Conservation (phyloP, 2,797 vertebrate genomes). For the Psittacula echo region DNA sequence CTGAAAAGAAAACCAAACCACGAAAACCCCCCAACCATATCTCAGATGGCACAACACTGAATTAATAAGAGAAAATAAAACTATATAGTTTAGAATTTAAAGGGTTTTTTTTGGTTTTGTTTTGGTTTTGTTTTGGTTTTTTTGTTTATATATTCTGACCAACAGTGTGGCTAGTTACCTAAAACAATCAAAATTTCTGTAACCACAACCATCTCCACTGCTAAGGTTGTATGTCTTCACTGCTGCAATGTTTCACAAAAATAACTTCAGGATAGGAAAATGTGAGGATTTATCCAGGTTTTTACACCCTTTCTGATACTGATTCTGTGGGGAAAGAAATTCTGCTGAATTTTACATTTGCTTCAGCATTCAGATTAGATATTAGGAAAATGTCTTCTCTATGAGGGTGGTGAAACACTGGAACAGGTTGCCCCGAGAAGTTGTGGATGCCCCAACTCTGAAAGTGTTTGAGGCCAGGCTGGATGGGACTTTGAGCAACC, state of each 20-base stretch:
- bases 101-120: background rate
- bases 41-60: background rate
- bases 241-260: background rate
- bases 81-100: background rate
- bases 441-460: background rate
- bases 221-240: background rate
- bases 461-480: background rate
- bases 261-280: background rate
- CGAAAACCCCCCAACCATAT: background rate
- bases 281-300: background rate
- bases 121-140: background rate
- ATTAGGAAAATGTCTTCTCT: background rate
- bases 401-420: background rate
- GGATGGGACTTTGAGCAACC: background rate
- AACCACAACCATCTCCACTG: background rate
- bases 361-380: background rate
- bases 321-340: background rate
- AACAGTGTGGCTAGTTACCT: background rate
- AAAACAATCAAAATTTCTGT: background rate
- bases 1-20: background rate
- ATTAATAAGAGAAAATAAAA: background rate
- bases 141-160: background rate
- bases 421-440: background rate
- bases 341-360: background rate
- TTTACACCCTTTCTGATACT: background rate